phyloP scores from a whole-genome alignment of 2,888 invertebrate species.

The Philaethria dido region DNA sequence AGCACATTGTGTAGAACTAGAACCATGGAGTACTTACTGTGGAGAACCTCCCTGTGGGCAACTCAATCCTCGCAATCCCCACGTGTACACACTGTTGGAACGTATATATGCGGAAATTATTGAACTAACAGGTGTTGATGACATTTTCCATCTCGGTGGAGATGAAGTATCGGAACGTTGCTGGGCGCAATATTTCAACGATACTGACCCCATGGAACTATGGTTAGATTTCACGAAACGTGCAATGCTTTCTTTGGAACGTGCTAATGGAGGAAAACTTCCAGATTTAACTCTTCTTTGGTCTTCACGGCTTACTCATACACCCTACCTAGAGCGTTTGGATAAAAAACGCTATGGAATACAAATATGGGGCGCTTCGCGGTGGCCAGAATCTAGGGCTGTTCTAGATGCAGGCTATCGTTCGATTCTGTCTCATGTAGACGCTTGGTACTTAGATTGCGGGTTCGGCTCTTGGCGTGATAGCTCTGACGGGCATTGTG shows the following conservation, averaged over 20 bases:
- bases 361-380: slow-evolving; percentile 92
- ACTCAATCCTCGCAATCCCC: slow-evolving; percentile 91
- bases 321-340: slow-evolving; percentile 86
- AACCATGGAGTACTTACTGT: slow-evolving; percentile 91
- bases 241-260: slow-evolving; percentile 84
- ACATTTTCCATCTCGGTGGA: slow-evolving; percentile 93
- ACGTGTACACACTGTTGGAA: slow-evolving; percentile 89
- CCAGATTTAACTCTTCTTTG: slow-evolving; percentile 87
- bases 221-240: slow-evolving; percentile 91
- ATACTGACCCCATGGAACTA: slow-evolving; percentile 89
- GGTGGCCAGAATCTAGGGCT: slow-evolving; percentile 91
- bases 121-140: slow-evolving; percentile 88
- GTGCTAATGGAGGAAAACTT: slow-evolving; percentile 84
- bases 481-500: slow-evolving; percentile 92
- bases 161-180: slow-evolving; percentile 93
- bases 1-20: slow-evolving; percentile 91
- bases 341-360: slow-evolving; percentile 85
- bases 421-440: slow-evolving; percentile 92
- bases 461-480: slow-evolving; percentile 94
- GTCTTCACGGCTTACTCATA: slow-evolving; percentile 90
- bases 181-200: slow-evolving; percentile 90
- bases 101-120: slow-evolving; percentile 90
- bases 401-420: slow-evolving; percentile 90
- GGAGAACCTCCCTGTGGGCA: slow-evolving; percentile 95
- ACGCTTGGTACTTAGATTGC: slow-evolving; percentile 95